These are phyloP conservation scores for Neostethus bicornis DNA, from an alignment of 2,797 vertebrate species.

Conservation along the genomic window DNA sequence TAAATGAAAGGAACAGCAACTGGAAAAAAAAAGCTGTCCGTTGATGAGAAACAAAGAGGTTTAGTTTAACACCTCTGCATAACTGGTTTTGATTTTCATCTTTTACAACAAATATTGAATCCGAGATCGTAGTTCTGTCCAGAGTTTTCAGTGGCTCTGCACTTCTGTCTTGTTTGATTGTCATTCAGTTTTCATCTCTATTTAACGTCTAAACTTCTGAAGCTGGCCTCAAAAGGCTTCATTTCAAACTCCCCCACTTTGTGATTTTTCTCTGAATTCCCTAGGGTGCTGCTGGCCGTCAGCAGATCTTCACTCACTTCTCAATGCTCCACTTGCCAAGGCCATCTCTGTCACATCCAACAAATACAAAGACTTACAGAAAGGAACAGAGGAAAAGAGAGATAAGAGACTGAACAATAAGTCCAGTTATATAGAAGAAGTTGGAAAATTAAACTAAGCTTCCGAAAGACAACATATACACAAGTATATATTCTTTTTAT, in stretches of 20 bases:
- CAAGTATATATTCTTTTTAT: too few species aligned
- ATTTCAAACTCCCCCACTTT: conserved; percentile 4
- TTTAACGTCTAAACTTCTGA: not conserved
- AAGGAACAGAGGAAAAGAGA: not conserved
- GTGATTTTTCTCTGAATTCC: conserved; percentile 18
- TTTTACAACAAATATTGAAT: too few species aligned
- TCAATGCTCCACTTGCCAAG: conserved; percentile 26
- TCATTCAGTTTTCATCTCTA: not conserved
- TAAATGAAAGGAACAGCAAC: too few species aligned
- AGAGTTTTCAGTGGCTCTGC: not conserved
- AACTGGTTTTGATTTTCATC: not conserved
- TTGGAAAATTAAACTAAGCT: conserved; percentile 1
- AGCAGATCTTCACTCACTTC: conserved; percentile 26
- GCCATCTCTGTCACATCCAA: conserved; percentile 33
- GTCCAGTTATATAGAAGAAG: not conserved
- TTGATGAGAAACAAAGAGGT: too few species aligned
- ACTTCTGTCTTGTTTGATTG: conserved; percentile 5
- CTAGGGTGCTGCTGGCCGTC: conserved; percentile 2
- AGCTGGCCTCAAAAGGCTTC: conserved; percentile 1
- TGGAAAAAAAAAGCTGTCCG: too few species aligned
- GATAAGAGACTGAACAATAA: not conserved
- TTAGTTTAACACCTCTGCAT: too few species aligned
- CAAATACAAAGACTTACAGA: conserved; percentile 20
- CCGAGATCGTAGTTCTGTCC: not conserved
- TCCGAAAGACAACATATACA: not conserved